Percentiles rank a stretch among this genome's conserved stretches.
Conservation (phyloP, 2,888 invertebrate genomes). For the Tetheella fluctuosa region DNA sequence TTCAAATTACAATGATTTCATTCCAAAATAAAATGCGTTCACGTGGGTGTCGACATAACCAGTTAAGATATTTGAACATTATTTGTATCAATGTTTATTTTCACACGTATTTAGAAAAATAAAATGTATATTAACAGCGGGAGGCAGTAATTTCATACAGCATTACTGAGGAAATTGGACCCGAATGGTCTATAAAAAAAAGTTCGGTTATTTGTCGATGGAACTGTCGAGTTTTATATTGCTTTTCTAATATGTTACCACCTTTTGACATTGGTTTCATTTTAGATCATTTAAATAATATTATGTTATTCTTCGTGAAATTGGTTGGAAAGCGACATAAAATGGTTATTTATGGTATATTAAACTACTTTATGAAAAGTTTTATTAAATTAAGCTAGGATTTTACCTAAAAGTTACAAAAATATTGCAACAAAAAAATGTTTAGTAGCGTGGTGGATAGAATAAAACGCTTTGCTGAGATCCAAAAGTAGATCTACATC, state of each 20-base stretch:
- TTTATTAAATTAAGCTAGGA: not conserved
- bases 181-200: not conserved
- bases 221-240: conserved; percentile 5
- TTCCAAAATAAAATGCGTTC: not conserved
- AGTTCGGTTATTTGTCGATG: not conserved
- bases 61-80: not conserved
- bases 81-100: conserved; percentile 5
- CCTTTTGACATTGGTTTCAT: conserved; percentile 2
- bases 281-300: not conserved
- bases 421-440: too few relatives aligned
- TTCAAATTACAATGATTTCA: not conserved
- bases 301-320: not conserved
- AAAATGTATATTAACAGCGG: not conserved
- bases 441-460: too few relatives aligned
- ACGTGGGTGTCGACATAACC: not conserved
- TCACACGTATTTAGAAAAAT: not conserved
- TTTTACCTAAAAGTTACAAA: too few relatives aligned
- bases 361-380: not conserved
- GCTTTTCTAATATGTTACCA: not conserved
- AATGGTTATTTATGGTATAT: not conserved
- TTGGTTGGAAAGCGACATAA: not conserved
- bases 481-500: not conserved
- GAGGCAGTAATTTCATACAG: not conserved
- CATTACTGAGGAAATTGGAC: not conserved
- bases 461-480: too few relatives aligned